Evolutionary conservation across 2,797 vertebrate genomes (phyloP).

Genomic region (Luscinia megarhynchos): DNA sequence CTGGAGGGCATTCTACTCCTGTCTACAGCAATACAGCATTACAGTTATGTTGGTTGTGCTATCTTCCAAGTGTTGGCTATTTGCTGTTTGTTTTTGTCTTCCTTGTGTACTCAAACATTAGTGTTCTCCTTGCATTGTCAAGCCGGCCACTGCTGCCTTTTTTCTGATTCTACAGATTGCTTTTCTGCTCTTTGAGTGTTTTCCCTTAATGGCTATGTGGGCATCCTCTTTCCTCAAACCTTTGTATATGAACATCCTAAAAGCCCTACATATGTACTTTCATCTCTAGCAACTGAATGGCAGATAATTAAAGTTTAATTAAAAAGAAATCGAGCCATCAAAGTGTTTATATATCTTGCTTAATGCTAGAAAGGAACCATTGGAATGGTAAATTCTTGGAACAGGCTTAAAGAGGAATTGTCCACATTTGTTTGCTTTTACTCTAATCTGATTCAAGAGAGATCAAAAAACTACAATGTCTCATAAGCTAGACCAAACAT

Average conservation of each 20-base stretch:
- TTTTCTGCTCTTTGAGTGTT: background rate
- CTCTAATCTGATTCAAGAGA: constrained; percentile 1
- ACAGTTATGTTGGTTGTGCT: background rate
- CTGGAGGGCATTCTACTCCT: background rate
- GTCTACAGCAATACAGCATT: background rate
- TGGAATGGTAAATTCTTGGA: constrained; percentile 11
- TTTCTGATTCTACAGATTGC: background rate
- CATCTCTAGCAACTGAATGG: background rate
- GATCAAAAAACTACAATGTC: background rate
- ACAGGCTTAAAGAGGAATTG: background rate
- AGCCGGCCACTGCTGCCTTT: background rate
- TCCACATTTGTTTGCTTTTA: background rate
- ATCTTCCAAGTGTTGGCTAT: rapidly evolving
- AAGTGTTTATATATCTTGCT: background rate
- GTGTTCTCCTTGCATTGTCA: background rate
- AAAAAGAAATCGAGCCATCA: background rate
- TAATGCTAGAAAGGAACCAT: background rate
- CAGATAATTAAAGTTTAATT: constrained; percentile 24
- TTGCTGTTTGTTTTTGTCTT: background rate
- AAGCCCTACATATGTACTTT: background rate
- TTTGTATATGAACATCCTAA: background rate
- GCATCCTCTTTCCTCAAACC: background rate
- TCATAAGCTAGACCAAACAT: constrained; percentile 5
- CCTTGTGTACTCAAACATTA: background rate
- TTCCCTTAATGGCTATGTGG: background rate